Conservation (phyloP, 2,797 vertebrate genomes). For the Gouania willdenowi region DNA sequence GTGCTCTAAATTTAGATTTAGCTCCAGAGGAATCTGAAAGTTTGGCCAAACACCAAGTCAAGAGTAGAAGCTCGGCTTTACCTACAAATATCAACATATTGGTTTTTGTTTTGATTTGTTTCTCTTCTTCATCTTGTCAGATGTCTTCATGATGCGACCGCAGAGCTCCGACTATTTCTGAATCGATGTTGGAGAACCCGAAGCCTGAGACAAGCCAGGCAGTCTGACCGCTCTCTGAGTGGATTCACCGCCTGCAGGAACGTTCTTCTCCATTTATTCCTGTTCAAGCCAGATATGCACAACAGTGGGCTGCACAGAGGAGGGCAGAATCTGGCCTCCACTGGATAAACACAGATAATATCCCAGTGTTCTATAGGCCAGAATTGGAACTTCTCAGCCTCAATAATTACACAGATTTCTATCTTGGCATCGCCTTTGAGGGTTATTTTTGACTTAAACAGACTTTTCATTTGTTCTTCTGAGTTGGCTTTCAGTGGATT, state of each 20-base stretch:
- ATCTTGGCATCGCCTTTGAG: slow-evolving; percentile 24
- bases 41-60: too few species aligned
- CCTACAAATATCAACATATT: too few species aligned
- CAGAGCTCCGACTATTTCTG: slow-evolving; percentile 69
- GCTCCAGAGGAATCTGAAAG: slow-evolving; percentile 58
- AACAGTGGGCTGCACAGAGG: slow-evolving; percentile 44
- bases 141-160: slow-evolving; percentile 61
- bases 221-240: slow-evolving; percentile 60
- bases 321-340: slow-evolving; percentile 42
- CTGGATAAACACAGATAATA: slow-evolving; percentile 53
- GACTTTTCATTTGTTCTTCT: slow-evolving; percentile 1
- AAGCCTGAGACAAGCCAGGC: slow-evolving; percentile 61
- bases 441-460: slow-evolving; percentile 9
- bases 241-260: slow-evolving; percentile 57
- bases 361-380: slow-evolving; percentile 20
- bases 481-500: slow-evolving; percentile 19
- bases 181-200: slow-evolving; percentile 65
- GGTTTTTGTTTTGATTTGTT: too few species aligned
- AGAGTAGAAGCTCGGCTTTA: too few species aligned
- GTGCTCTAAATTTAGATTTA: slow-evolving; percentile 61
- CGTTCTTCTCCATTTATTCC: slow-evolving; percentile 65
- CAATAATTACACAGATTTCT: slow-evolving; percentile 27
- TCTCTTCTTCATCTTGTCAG: slow-evolving; percentile 45
- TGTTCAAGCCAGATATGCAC: slow-evolving; percentile 57
- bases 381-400: slow-evolving; percentile 16